A percentile compares a stretch with the other conserved stretches of the same genome.
Conservation (phyloP, 2,797 vertebrate genomes). For the Meriones psammophilus region DNA sequence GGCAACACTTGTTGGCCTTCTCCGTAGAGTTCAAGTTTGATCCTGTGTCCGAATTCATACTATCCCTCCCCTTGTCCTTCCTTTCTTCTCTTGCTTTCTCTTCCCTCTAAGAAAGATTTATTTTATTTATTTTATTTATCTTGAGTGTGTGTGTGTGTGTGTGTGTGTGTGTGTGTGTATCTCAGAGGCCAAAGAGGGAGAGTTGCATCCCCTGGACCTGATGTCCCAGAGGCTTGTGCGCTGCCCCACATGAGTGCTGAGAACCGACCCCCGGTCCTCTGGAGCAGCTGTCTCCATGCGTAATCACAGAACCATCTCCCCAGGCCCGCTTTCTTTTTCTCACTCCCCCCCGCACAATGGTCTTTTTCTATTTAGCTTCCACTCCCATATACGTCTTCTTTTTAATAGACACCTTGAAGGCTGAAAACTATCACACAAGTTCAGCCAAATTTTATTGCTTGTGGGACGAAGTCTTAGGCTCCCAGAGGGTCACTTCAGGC, state of each 20-base stretch:
- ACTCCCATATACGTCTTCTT: background rate
- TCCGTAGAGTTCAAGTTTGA: background rate
- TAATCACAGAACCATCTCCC: background rate
- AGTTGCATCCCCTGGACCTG: background rate
- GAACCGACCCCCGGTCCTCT: background rate
- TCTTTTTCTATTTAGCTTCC: conserved; percentile 20
- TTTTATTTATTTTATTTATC: no score
- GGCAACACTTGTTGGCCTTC: background rate
- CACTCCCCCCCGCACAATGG: background rate
- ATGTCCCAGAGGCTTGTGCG: background rate
- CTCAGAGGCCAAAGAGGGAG: background rate
- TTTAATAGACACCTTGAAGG: background rate
- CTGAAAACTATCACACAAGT: conserved; percentile 21
- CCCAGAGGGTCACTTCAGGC: background rate
- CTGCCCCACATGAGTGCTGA: no score
- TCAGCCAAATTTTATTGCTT: background rate
- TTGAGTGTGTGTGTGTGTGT: background rate
- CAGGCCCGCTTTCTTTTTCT: background rate
- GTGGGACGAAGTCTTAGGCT: background rate
- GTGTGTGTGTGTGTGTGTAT: background rate
- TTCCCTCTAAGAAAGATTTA: background rate
- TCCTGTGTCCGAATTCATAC: background rate
- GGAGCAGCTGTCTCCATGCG: no score
- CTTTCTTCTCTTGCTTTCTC: background rate
- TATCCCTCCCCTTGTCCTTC: background rate